phyloP scores from a whole-genome alignment of 2,888 invertebrate genomes.

The Anaspis maculata region DNA sequence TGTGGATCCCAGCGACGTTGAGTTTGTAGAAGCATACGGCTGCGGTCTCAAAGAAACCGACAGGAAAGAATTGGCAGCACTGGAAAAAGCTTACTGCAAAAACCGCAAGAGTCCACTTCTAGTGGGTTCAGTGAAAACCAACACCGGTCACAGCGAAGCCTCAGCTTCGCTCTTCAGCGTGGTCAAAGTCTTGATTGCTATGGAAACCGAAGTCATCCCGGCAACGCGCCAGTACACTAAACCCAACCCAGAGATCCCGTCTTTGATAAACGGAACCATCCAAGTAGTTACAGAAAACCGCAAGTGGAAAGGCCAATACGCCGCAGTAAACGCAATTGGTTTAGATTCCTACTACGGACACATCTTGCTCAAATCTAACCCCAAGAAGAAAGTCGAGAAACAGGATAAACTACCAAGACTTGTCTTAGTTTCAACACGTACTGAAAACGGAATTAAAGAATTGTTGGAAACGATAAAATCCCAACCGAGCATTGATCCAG shows the following conservation, averaged over 20 bases:
- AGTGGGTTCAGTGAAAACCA: slow-evolving; percentile 93
- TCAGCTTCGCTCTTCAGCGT: slow-evolving; percentile 80
- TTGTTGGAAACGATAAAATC: slow-evolving; percentile 48
- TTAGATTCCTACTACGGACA: slow-evolving; percentile 95
- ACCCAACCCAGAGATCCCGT: slow-evolving; percentile 88
- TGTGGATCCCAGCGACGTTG: slow-evolving; percentile 36
- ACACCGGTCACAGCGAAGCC: slow-evolving; percentile 96
- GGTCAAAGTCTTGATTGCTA: slow-evolving; percentile 83
- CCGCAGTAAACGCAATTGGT: slow-evolving; percentile 94
- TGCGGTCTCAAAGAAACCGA: slow-evolving; percentile 34
- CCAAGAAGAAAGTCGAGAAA: slow-evolving; percentile 54
- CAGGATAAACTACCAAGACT: slow-evolving; percentile 55
- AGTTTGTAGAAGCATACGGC: slow-evolving; percentile 39
- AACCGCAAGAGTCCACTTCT: slow-evolving; percentile 69
- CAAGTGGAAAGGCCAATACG: slow-evolving; percentile 78
- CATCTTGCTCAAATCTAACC: slow-evolving; percentile 72
- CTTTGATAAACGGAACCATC: slow-evolving; percentile 71
- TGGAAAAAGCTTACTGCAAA: slow-evolving; percentile 82
- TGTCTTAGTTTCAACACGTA: slow-evolving; percentile 75
- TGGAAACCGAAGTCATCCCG: slow-evolving; percentile 84
- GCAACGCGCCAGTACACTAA: slow-evolving; percentile 77
- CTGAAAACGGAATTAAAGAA: slow-evolving; percentile 64
- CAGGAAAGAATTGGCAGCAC: slow-evolving; percentile 80
- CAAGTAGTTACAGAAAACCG: slow-evolving; percentile 72
- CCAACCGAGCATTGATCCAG: slow-evolving; percentile 24